phyloP scores from a whole-genome alignment of 2,113 vertebrate species.

The Struthio camelus region DNA sequence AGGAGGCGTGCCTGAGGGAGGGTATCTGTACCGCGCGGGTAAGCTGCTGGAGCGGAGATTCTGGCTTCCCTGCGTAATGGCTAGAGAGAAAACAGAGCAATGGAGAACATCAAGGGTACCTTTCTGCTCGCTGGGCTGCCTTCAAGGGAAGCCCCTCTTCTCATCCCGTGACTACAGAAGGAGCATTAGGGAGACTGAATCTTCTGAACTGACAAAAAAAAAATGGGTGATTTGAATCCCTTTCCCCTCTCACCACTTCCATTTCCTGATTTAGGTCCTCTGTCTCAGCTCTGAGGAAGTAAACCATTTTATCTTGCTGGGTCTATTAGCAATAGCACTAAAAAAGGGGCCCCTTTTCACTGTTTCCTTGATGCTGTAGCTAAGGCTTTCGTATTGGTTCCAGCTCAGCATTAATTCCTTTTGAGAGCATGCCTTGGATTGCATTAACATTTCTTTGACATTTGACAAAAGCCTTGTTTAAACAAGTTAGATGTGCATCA shows the following conservation, averaged over 20 bases:
- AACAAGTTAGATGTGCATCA: conserved; percentile 51
- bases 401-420: conserved; percentile 54
- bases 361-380: conserved; percentile 21
- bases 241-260: neutral
- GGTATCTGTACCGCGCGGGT: neutral
- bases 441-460: neutral
- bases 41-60: neutral
- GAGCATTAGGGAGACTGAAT: rapidly evolving
- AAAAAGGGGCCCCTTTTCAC: neutral
- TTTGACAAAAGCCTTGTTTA: conserved; percentile 58
- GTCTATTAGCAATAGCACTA: neutral
- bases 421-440: conserved; percentile 48
- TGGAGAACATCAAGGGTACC: neutral
- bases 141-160: neutral
- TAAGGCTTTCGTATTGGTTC: neutral
- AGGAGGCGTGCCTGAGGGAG: neutral
- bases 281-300: rapidly evolving
- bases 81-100: rapidly evolving
- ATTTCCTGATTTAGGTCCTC: neutral
- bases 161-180: rapidly evolving
- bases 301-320: neutral
- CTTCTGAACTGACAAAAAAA: neutral
- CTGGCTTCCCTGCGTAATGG: rapidly evolving
- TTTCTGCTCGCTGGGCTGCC: neutral
- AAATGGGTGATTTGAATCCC: rapidly evolving